phyloP scores from a whole-genome alignment of 2,113 vertebrate genomes.

The Apaloderma vittatum region DNA sequence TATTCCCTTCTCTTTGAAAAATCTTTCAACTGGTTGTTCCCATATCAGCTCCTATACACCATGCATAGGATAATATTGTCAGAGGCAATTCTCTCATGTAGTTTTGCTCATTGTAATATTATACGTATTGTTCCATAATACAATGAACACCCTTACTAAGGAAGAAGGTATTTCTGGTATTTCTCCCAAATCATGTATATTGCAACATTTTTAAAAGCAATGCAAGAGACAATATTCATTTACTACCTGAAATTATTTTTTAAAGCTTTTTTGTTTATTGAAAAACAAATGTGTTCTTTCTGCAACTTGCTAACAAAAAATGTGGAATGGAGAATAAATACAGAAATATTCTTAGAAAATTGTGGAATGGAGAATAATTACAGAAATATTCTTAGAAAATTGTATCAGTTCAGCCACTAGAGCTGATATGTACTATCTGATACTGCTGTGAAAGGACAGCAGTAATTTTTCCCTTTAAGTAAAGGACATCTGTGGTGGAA shows the following conservation, averaged over 20 bases:
- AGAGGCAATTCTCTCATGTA: not conserved
- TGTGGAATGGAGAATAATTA: not conserved
- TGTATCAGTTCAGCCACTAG: not conserved
- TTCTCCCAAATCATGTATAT: not conserved
- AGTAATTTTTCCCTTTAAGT: not conserved
- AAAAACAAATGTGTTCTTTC: not conserved
- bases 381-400: not conserved
- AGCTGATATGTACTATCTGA: not conserved
- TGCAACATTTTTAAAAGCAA: not conserved
- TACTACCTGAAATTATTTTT: not conserved
- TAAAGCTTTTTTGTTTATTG: not conserved
- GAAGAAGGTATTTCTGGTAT: not conserved
- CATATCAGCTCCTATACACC: not conserved
- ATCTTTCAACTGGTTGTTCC: not conserved
- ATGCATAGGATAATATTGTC: not conserved
- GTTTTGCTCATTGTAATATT: not conserved
- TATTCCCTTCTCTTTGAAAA: not conserved
- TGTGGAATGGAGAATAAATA: not conserved
- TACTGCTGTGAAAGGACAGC: not conserved
- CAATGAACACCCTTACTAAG: not conserved
- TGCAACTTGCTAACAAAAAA: not conserved
- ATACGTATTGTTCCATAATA: not conserved
- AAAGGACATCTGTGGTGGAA: not conserved
- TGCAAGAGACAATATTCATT: not conserved
- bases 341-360: not conserved